A percentile compares a stretch with the other conserved stretches of the same genome.
These are phyloP conservation scores for Ceyx melanurus DNA, from an alignment of 2,113 vertebrate species.

Conservation along the genomic window DNA sequence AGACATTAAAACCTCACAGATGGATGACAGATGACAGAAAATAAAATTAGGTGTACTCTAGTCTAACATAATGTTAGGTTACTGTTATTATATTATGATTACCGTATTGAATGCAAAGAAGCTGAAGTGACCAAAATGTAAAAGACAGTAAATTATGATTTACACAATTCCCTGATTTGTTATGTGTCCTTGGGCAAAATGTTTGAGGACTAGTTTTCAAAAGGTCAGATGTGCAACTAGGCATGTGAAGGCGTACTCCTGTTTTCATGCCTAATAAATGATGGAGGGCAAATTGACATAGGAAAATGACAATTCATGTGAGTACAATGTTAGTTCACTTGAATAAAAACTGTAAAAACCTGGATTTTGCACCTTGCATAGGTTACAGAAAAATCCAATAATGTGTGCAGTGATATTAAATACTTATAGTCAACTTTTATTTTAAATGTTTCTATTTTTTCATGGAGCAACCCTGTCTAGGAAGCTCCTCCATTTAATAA, in stretches of 20 bases:
- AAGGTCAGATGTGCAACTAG: not conserved
- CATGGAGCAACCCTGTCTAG: not conserved
- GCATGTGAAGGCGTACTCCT: not conserved
- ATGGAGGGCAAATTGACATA: not conserved
- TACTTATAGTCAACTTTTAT: not conserved
- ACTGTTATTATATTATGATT: not conserved
- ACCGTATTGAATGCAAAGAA: not conserved
- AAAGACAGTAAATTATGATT: constrained; percentile 16
- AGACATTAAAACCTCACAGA: constrained; percentile 31
- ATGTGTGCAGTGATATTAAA: not conserved
- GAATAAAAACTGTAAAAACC: not conserved
- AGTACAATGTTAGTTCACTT: not conserved
- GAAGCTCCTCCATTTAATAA: not conserved
- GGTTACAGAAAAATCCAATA: not conserved
- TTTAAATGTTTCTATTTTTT: not conserved
- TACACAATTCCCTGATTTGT: not conserved
- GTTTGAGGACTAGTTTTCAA: not conserved
- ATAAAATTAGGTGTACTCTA: constrained; percentile 15
- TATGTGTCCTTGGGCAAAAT: not conserved
- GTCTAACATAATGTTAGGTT: constrained; percentile 14
- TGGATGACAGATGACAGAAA: constrained; percentile 30
- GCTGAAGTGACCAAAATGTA: constrained; percentile 18
- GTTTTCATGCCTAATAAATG: not conserved
- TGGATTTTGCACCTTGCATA: not conserved
- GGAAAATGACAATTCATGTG: not conserved